phyloP scores from a whole-genome alignment of 2,888 invertebrate genomes.

The Hedya salicella region DNA sequence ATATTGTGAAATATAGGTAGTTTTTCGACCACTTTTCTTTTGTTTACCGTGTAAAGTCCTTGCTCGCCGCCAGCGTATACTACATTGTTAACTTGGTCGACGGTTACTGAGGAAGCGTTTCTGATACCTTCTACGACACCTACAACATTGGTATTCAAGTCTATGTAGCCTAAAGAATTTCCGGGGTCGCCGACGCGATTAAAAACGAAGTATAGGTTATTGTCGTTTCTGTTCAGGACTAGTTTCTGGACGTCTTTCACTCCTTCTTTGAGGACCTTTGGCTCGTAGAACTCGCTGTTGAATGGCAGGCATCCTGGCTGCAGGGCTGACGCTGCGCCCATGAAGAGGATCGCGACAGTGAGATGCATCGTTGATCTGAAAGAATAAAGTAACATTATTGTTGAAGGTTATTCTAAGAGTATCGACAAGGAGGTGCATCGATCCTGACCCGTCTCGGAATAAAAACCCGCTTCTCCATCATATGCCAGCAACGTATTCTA shows the following conservation, averaged over 20 bases:
- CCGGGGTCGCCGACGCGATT: slow-evolving; percentile 58
- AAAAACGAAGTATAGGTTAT: slow-evolving; percentile 71
- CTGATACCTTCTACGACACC: slow-evolving; percentile 66
- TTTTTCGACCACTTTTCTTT: slow-evolving; percentile 62
- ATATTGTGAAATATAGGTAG: slow-evolving; percentile 68
- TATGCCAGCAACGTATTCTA: too few relatives aligned
- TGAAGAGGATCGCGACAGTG: slow-evolving; percentile 1
- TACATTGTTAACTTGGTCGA: slow-evolving; percentile 66
- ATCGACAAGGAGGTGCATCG: too few relatives aligned
- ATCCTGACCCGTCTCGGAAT: too few relatives aligned
- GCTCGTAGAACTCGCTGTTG: slow-evolving; percentile 65
- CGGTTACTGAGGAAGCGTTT: slow-evolving; percentile 70
- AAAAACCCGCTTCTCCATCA: too few relatives aligned
- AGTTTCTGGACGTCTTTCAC: slow-evolving; percentile 66
- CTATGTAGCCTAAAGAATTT: slow-evolving; percentile 62
- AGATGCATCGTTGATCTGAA: slow-evolving; percentile 27
- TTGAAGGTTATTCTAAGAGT: too few relatives aligned
- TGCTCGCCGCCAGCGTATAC: slow-evolving; percentile 71
- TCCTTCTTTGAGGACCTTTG: slow-evolving; percentile 71
- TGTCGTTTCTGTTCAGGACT: slow-evolving; percentile 64
- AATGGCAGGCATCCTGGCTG: slow-evolving; percentile 58
- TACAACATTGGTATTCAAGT: slow-evolving; percentile 57
- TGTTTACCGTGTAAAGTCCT: slow-evolving; percentile 68
- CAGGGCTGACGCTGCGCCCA: slow-evolving; percentile 49
- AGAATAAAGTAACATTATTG: neutral